phyloP scores from a whole-genome alignment of 2,113 vertebrate genomes.

The Eulemur macaco region DNA sequence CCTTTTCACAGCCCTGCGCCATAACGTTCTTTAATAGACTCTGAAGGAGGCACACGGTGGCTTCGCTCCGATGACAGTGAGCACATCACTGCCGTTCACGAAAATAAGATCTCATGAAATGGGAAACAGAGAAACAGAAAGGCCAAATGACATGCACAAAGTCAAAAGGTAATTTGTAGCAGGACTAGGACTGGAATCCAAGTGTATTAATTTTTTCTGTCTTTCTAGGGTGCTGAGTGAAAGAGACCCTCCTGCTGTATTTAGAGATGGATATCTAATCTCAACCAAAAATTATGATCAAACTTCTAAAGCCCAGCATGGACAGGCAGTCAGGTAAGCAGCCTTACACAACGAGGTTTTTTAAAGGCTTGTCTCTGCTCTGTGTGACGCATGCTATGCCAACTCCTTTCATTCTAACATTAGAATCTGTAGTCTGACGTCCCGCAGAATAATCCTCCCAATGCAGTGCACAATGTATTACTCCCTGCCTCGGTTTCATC shows the following conservation, averaged over 20 bases:
- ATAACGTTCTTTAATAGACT: not conserved
- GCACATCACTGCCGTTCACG: not conserved
- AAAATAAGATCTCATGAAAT: not conserved
- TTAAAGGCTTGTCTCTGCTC: not conserved
- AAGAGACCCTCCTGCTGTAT: not conserved
- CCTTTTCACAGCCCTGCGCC: not conserved
- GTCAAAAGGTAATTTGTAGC: not conserved
- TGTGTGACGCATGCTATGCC: not conserved
- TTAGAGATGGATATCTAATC: not conserved
- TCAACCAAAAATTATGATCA: not conserved
- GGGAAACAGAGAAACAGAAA: not conserved
- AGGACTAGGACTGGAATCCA: not conserved
- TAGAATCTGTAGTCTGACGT: not conserved
- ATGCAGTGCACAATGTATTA: no score
- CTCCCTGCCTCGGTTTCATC: not conserved
- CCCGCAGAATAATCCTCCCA: not conserved
- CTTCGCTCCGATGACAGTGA: not conserved
- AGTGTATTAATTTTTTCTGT: not conserved
- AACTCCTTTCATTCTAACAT: not conserved
- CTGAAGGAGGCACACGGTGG: not conserved
- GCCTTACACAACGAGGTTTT: not conserved
- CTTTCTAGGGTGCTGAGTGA: not conserved
- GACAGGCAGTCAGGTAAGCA: not conserved
- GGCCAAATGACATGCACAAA: accelerated
- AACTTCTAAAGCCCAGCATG: not conserved